Conservation (phyloP, 1,140 invertebrate genomes). For the Pissodes strobi region DNA sequence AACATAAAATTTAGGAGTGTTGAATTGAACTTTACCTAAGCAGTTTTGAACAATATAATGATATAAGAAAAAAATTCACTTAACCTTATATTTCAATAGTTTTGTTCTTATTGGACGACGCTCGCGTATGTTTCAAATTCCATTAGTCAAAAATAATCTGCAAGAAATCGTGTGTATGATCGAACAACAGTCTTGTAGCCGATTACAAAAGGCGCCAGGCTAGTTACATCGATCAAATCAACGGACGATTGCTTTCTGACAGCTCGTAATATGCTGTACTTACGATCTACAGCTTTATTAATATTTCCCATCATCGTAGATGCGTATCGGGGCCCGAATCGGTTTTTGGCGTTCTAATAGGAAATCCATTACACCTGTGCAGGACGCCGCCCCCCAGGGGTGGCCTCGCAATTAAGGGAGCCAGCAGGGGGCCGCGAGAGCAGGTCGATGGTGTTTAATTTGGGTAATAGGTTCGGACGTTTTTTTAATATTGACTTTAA, state of each 20-base stretch:
- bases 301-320: slow-evolving; percentile 34
- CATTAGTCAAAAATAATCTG: too few relatives aligned
- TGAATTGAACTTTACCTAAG: too few relatives aligned
- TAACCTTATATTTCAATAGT: too few relatives aligned
- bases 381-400: slow-evolving; percentile 39
- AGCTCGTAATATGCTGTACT: slow-evolving; percentile 19
- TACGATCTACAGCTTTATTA: slow-evolving; percentile 38
- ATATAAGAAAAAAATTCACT: too few relatives aligned
- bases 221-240: slow-evolving; percentile 14
- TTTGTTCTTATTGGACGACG: too few relatives aligned
- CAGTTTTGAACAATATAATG: too few relatives aligned
- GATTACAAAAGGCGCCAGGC: slow-evolving; percentile 13
- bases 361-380: slow-evolving; percentile 45
- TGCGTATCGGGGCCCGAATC: slow-evolving; percentile 30
- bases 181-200: too few relatives aligned
- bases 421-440: slow-evolving; percentile 28
- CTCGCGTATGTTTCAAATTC: too few relatives aligned
- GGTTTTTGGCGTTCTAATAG: slow-evolving; percentile 38
- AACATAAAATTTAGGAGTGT: too few relatives aligned
- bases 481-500: too few relatives aligned
- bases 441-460: neutral
- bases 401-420: slow-evolving; percentile 36
- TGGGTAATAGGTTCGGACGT: too few relatives aligned
- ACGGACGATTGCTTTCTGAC: slow-evolving; percentile 30
- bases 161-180: too few relatives aligned